Base-by-base conservation (phyloP, 2,888 invertebrate species). In the Vanessa cardui region DNA sequence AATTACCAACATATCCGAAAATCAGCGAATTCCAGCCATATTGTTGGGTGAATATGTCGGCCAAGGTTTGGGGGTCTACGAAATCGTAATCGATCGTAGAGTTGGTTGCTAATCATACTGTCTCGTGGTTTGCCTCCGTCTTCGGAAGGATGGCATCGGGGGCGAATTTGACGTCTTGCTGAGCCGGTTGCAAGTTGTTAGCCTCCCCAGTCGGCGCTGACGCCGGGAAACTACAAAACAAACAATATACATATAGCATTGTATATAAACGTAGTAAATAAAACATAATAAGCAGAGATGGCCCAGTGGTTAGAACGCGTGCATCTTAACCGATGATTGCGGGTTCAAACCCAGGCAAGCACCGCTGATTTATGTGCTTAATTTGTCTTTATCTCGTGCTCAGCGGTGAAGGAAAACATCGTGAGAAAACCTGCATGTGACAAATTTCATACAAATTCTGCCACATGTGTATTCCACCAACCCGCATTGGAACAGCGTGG, bases 61-160 rank as follows among this genome's bases (percentile, higher is more conserved):
- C 83, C 58, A 87, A 73, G 18, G 73, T 67, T 45, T 72, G 68
- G n/a, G 86, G 85, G 74, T 81, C 77, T 62, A 76, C 76, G 68
- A 74, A 70, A 63, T 75, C 74, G 63, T 72, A 64, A 50, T 75
- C 73, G 47, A 60, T 65, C 60, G 73, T 70, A 46, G 66, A 63
- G 62, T 72, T 72, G 45, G 68, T 67, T 67, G 60, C 68, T 72
- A 78, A 88, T 89, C 89, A 89, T 82, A 79, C 81, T 46, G 83
- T 72, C 71, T 86, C 87, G 0, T 78, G 66, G 39, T 81, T 83
- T 0, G 82, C 74, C 47, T 85, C 87, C n/a, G 75, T 69, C 68
- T 81, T 80, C 16, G 83, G 78, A 3, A 77, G 72, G 52, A 75
- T 76, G 39, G 80, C 72, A 59, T 84, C 84, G 16, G 76, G 67